These are phyloP conservation scores for Porites lobata DNA, from an alignment of 92 coral and sea anemone species.

Conservation along the genomic window DNA sequence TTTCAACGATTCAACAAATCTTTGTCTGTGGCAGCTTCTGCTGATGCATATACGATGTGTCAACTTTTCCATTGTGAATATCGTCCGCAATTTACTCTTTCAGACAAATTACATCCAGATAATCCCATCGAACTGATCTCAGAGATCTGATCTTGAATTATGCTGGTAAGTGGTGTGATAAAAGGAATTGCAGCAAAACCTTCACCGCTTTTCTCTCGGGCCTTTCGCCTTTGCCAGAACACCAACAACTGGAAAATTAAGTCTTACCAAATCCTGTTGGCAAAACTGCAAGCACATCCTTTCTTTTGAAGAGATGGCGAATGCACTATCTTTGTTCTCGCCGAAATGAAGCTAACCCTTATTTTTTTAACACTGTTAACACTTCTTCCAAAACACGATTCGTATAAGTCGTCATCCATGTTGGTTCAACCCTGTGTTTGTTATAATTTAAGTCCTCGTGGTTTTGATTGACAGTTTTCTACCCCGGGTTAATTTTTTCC, in stretches of 20 bases:
- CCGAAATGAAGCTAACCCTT: neutral
- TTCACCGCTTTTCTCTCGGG: too few relatives aligned
- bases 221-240: conserved; percentile 1
- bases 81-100: too few relatives aligned
- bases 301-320: neutral
- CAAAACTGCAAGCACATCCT: conserved; percentile 4
- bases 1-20: neutral
- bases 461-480: too few relatives aligned
- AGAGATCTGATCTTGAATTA: conserved; percentile 29
- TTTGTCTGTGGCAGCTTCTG: neutral
- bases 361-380: neutral
- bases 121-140: conserved; percentile 20
- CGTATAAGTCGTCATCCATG: neutral
- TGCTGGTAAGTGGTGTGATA: conserved; percentile 17
- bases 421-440: too few relatives aligned
- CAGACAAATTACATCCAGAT: neutral
- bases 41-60: neutral
- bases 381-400: neutral
- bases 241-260: conserved; percentile 28
- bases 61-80: neutral
- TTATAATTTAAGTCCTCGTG: too few relatives aligned
- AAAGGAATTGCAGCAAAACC: neutral
- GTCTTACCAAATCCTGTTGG: conserved; percentile 34
- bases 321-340: neutral
- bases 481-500: too few relatives aligned